Conservation (phyloP, 37 sponge, comb jelly and placozoan species). For the Halichondria panicea region DNA sequence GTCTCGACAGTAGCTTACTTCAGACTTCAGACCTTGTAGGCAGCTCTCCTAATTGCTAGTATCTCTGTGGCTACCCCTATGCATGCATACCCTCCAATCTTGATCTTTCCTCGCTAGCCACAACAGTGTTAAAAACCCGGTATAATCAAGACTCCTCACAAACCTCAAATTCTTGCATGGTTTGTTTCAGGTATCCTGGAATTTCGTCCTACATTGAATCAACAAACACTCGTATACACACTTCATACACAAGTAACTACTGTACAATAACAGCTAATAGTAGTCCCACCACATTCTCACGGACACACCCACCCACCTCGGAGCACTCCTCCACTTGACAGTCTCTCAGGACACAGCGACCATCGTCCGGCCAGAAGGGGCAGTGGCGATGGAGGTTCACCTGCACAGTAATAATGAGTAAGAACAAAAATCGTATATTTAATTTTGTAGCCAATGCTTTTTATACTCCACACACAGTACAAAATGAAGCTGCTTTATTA, state of each 20-base stretch:
- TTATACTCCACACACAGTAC: background rate
- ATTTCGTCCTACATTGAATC: too few relatives aligned
- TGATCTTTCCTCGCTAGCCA: too few relatives aligned
- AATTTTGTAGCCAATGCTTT: background rate
- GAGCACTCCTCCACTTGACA: slow-evolving; percentile 81
- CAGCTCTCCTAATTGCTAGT: too few relatives aligned
- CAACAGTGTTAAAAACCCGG: too few relatives aligned
- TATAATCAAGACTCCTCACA: too few relatives aligned
- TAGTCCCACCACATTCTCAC: background rate
- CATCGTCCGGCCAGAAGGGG: slow-evolving; percentile 89
- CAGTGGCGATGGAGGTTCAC: slow-evolving; percentile 77
- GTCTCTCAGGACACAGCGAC: slow-evolving; percentile 71
- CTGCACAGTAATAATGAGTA: slow-evolving; percentile 36
- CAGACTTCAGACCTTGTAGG: too few relatives aligned
- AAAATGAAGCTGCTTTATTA: slow-evolving; percentile 1
- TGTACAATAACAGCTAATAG: background rate
- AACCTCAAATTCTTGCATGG: too few relatives aligned
- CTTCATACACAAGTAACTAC: background rate
- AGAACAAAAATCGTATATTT: background rate
- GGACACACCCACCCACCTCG: slow-evolving; percentile 35
- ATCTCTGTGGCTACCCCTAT: too few relatives aligned
- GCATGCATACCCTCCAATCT: too few relatives aligned
- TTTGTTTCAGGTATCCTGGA: too few relatives aligned
- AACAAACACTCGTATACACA: background rate
- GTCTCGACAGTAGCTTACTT: too few relatives aligned